Evolutionary conservation across 2,113 vertebrate species (phyloP).

Genomic region (Xiphorhynchus elegans): DNA sequence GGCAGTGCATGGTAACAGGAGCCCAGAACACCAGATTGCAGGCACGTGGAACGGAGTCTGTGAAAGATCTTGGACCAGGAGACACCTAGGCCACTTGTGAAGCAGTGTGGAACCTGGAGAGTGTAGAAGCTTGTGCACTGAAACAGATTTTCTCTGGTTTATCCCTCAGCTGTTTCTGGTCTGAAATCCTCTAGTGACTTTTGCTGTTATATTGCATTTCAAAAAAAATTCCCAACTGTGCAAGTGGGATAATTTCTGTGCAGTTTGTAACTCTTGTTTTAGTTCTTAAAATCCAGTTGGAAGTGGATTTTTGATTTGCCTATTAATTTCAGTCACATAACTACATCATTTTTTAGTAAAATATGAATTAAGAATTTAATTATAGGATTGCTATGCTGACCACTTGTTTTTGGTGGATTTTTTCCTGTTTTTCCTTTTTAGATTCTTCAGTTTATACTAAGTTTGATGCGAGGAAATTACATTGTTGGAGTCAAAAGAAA

Average conservation of each 20-base stretch:
- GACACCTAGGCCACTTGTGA: background rate
- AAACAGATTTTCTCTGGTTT: background rate
- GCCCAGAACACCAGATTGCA: background rate
- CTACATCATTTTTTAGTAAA: background rate
- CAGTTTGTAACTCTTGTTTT: background rate
- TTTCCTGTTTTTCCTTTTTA: constrained; percentile 49
- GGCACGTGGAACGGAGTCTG: background rate
- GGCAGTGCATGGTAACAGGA: constrained; percentile 14
- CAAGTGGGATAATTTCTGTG: background rate
- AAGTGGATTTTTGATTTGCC: background rate
- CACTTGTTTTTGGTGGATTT: background rate
- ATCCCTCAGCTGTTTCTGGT: constrained; percentile 35
- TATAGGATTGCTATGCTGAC: constrained; percentile 3
- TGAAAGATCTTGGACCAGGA: constrained; percentile 1
- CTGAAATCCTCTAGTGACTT: constrained; percentile 12
- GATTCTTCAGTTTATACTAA: constrained; percentile 74
- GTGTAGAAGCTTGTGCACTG: constrained; percentile 1
- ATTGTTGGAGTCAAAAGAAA: constrained; percentile 67
- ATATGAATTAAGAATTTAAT: background rate
- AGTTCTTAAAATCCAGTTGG: background rate
- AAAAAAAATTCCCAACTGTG: background rate
- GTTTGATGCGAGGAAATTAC: constrained; percentile 68
- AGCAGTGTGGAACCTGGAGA: background rate
- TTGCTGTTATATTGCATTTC: background rate
- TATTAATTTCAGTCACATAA: background rate